A percentile compares a stretch with the other conserved stretches of the same genome.
phyloP scores from a whole-genome alignment of 2,888 invertebrate genomes.

The Entomobrya multifasciata region DNA sequence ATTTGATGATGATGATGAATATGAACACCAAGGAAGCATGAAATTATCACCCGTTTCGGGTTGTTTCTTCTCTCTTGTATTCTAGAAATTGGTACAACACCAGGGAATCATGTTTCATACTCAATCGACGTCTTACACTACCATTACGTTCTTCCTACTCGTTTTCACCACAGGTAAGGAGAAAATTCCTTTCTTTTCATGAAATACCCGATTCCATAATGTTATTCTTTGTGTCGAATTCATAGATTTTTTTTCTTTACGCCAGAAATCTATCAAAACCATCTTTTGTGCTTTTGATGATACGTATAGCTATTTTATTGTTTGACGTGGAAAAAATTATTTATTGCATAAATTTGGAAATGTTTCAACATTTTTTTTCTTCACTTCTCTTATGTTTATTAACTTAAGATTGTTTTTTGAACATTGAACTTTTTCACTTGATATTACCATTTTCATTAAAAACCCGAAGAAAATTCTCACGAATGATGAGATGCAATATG shows the following conservation, averaged over 20 bases:
- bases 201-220: too few species aligned
- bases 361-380: too few species aligned
- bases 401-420: too few species aligned
- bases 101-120: constrained; percentile 57
- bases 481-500: not conserved
- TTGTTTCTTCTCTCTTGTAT: constrained; percentile 12
- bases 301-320: not conserved
- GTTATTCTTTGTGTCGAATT: too few species aligned
- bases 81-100: too few species aligned
- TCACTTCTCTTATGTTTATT: too few species aligned
- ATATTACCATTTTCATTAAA: constrained; percentile 33
- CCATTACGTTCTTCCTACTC: constrained; percentile 73
- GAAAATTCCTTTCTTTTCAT: not conserved
- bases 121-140: constrained; percentile 42
- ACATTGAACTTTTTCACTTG: too few species aligned
- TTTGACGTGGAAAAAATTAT: too few species aligned
- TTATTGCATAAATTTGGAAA: too few species aligned
- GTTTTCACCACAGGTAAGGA: constrained; percentile 77
- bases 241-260: too few species aligned
- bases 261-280: too few species aligned
- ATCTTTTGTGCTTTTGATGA: too few species aligned
- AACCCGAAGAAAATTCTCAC: not conserved
- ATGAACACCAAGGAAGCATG: constrained; percentile 25
- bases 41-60: constrained; percentile 26
- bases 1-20: not conserved